Conservation (phyloP, 2,888 invertebrate species). For the Reticulitermes lucifugus region DNA sequence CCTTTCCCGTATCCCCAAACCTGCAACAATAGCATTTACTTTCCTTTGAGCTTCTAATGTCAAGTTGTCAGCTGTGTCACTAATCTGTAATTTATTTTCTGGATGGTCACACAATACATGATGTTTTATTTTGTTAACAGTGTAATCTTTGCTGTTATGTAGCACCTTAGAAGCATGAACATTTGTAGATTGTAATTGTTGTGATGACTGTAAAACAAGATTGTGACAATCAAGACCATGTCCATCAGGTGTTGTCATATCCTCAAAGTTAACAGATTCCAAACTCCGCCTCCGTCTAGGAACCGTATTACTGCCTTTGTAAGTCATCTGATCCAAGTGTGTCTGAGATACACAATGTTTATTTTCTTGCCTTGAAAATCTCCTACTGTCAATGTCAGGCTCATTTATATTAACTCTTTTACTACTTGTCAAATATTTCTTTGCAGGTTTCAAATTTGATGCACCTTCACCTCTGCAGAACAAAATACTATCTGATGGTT, state of each 20-base stretch:
- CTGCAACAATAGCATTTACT: constrained; percentile 55
- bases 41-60: constrained; percentile 53
- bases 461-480: neutral
- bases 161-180: constrained; percentile 52
- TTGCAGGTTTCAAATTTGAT: constrained; percentile 33
- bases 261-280: constrained; percentile 51
- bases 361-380: neutral
- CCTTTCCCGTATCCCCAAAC: constrained; percentile 58
- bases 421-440: constrained; percentile 18
- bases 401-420: neutral
- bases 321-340: neutral
- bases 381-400: neutral
- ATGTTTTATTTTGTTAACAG: constrained; percentile 37
- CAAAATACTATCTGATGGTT: neutral
- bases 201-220: neutral
- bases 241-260: neutral
- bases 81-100: neutral
- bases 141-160: constrained; percentile 53
- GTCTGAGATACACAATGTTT: neutral
- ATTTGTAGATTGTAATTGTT: constrained; percentile 26
- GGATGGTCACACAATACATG: neutral
- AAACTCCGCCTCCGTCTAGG: constrained; percentile 48
- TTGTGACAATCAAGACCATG: neutral
- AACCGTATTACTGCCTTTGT: neutral
- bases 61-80: constrained; percentile 43